These are phyloP conservation scores for Gortyna flavago DNA, from an alignment of 2,888 invertebrate species.

Conservation along the genomic window DNA sequence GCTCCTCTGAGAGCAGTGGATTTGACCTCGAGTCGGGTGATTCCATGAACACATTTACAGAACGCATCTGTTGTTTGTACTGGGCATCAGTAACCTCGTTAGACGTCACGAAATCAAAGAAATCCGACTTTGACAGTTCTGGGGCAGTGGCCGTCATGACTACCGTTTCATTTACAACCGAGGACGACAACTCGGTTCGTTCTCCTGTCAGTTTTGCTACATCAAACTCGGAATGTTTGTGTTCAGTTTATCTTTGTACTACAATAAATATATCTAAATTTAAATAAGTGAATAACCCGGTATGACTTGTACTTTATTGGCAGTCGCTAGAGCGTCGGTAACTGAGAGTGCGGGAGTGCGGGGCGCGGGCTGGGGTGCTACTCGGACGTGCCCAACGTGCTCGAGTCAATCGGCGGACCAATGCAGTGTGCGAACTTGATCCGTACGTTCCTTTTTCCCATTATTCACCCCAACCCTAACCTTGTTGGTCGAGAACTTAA, in stretches of 20 bases:
- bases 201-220: constrained; percentile 76
- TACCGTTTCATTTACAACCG: constrained; percentile 91
- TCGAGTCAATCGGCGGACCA: constrained; percentile 86
- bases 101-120: constrained; percentile 96
- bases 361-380: constrained; percentile 81
- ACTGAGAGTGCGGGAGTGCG: constrained; percentile 82
- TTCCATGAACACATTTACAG: constrained; percentile 92
- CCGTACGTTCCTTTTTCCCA: constrained; percentile 89
- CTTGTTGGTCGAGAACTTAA: constrained; percentile 79
- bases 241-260: constrained; percentile 85
- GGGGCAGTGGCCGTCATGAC: constrained; percentile 96
- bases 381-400: constrained; percentile 79
- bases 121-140: constrained; percentile 96
- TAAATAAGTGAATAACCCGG: constrained; percentile 87
- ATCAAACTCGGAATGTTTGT: constrained; percentile 74
- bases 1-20: constrained; percentile 87
- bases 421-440: constrained; percentile 88
- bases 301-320: constrained; percentile 90
- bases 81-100: constrained; percentile 93
- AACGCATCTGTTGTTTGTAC: constrained; percentile 92
- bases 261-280: constrained; percentile 86
- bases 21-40: constrained; percentile 89
- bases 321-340: constrained; percentile 89
- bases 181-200: constrained; percentile 79
- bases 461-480: constrained; percentile 85